Percentiles rank a stretch among this genome's conserved stretches.
These are phyloP conservation scores for Plagodis pulveraria DNA, from an alignment of 2,888 invertebrate genomes.

Conservation along the genomic window DNA sequence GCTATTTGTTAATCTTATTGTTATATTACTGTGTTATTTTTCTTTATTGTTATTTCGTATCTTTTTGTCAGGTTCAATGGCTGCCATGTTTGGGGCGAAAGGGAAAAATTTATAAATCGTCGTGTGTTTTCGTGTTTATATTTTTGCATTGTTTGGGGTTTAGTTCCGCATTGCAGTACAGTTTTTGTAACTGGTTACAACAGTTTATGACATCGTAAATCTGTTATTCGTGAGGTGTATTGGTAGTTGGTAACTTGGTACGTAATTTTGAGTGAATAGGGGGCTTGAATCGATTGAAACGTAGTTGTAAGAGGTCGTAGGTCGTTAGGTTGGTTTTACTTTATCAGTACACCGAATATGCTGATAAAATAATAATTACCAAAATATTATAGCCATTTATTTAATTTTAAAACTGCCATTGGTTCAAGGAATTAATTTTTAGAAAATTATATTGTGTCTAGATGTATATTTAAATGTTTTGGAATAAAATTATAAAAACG, in stretches of 20 bases:
- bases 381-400: constrained; percentile 23
- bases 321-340: too few species aligned
- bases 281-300: background rate
- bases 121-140: constrained; percentile 10
- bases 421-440: constrained; percentile 50
- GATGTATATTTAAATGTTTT: constrained; percentile 34
- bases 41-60: constrained; percentile 10
- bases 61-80: constrained; percentile 16
- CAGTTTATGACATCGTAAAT: constrained; percentile 11
- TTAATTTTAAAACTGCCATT: constrained; percentile 23
- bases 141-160: constrained; percentile 6
- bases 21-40: constrained; percentile 8
- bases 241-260: background rate
- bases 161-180: constrained; percentile 18
- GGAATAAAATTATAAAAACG: constrained; percentile 45
- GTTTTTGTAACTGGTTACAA: constrained; percentile 8
- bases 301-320: background rate
- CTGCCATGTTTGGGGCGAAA: constrained; percentile 25
- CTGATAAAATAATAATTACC: background rate
- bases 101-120: constrained; percentile 4
- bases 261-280: too few species aligned
- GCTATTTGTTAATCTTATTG: constrained; percentile 24
- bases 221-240: constrained; percentile 6
- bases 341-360: too few species aligned
- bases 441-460: constrained; percentile 24